Evolutionary conservation across 2,113 vertebrate genomes (phyloP), one percentile per base, ranked within the genome.

Genomic region (Pluvialis apricaria): DNA sequence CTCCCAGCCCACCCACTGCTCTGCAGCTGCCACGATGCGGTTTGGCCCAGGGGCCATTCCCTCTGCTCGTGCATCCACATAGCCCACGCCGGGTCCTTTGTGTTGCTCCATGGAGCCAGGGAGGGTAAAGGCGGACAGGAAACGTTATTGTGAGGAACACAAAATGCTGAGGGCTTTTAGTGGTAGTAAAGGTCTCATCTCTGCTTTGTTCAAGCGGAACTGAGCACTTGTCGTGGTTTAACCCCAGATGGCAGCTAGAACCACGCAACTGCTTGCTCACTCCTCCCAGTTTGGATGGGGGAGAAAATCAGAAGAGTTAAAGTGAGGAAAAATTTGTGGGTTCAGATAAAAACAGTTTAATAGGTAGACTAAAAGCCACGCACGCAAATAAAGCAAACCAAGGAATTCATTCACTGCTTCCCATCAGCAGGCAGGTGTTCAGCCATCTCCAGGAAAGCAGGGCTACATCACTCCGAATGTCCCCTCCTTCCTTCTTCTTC

Each of bases 11-110:
- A 0, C 54, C 61, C 6, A 4, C 31, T 40, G 49, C 2, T 7
- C 0, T 26, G 45, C 62, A 44, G 65, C 58, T 20, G 19, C 31
- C 28, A 22, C 0, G 0, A 34, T 3, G 54, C 3, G 4, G 10
- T 26, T 80, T 75, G n/a, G 29, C 18, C 31, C 40, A 11, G 64
- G 57, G 54, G 28, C 36, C 19, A 1, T 52, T 92, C 34, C 62
- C 52, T 72, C 79, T 73, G 49, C 24, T 58, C 10, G 3, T 44
- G 49, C 54, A 24, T 21, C 77, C 13, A 8, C 2, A 3, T 4
- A 47, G 14, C 34, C 20, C 68, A 38, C 1, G 0, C 9, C 1
- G 3, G 24, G 22, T 42, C 66, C 36, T 71, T 54, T 51, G 44
- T 9, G 0, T 44, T 62, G 45, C 40, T 64, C 52, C 7, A 0